These are phyloP conservation scores for Typhlomys cinereus DNA, from an alignment of 2,113 vertebrate genomes.

Conservation along the genomic window DNA sequence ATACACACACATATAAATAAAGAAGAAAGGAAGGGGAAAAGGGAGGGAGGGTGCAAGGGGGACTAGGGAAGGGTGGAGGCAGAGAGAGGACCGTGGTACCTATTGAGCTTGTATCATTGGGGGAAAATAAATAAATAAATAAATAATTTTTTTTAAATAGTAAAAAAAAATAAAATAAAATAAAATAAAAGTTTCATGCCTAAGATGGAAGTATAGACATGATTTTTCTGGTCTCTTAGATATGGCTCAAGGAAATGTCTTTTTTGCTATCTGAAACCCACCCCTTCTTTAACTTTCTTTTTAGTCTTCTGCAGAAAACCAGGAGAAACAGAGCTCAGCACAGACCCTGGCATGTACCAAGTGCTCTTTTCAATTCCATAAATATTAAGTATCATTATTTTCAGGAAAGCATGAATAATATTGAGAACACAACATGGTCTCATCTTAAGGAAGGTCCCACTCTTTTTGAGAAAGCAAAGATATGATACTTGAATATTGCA, in stretches of 20 bases:
- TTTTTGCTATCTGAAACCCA: neutral
- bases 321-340: neutral
- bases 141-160: too few relatives aligned
- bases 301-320: constrained; percentile 44
- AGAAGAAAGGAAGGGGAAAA: too few relatives aligned
- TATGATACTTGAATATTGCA: neutral
- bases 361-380: neutral
- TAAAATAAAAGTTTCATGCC: too few relatives aligned
- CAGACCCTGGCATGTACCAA: neutral
- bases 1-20: too few relatives aligned
- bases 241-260: constrained; percentile 47
- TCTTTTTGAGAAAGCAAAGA: neutral
- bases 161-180: too few relatives aligned
- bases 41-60: too few relatives aligned
- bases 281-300: neutral
- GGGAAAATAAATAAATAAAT: too few relatives aligned
- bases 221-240: constrained; percentile 53
- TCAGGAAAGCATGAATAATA: neutral
- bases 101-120: too few relatives aligned
- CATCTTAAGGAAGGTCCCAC: neutral
- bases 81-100: too few relatives aligned
- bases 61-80: too few relatives aligned
- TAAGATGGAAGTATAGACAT: constrained; percentile 46
- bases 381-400: neutral
- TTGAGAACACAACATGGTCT: neutral